A percentile compares a stretch with the other conserved stretches of the same genome.
These are phyloP conservation scores for Dipodomys ordii DNA, from an alignment of 2,113 vertebrate genomes.

Conservation along the genomic window DNA sequence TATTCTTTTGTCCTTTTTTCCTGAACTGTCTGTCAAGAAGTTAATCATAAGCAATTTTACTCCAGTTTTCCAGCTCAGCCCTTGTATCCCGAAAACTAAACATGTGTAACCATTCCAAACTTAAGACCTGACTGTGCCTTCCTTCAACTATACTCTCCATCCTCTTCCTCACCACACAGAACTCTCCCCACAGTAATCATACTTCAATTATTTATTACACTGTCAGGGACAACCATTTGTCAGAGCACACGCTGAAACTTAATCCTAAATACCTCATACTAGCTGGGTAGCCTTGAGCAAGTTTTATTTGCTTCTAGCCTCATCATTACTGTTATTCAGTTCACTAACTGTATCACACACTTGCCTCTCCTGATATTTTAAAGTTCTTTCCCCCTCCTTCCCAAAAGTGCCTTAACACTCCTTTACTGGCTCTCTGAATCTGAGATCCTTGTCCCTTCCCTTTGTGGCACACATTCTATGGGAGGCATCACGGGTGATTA, in stretches of 20 bases:
- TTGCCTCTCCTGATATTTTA: not conserved
- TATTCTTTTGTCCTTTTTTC: not conserved
- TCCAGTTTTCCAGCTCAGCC: not conserved
- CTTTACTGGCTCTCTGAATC: not conserved
- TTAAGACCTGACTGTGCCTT: not conserved
- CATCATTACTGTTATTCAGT: too few species aligned
- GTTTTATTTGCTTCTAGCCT: not conserved
- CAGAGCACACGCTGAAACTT: not conserved
- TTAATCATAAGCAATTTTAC: not conserved
- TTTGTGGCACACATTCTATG: rapidly evolving
- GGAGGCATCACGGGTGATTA: rapidly evolving
- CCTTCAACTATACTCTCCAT: not conserved
- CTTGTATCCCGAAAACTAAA: not conserved
- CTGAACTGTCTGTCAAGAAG: not conserved
- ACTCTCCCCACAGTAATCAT: not conserved
- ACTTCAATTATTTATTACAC: too few species aligned
- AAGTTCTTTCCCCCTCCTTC: not conserved
- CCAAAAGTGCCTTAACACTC: not conserved
- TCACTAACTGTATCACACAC: not conserved
- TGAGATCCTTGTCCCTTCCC: not conserved
- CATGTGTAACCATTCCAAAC: not conserved
- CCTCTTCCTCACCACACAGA: not conserved
- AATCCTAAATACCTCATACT: not conserved
- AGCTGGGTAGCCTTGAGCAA: not conserved
- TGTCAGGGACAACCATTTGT: not conserved